phyloP scores from a whole-genome alignment of 2,888 invertebrate species.

The Drosophila barbarae region DNA sequence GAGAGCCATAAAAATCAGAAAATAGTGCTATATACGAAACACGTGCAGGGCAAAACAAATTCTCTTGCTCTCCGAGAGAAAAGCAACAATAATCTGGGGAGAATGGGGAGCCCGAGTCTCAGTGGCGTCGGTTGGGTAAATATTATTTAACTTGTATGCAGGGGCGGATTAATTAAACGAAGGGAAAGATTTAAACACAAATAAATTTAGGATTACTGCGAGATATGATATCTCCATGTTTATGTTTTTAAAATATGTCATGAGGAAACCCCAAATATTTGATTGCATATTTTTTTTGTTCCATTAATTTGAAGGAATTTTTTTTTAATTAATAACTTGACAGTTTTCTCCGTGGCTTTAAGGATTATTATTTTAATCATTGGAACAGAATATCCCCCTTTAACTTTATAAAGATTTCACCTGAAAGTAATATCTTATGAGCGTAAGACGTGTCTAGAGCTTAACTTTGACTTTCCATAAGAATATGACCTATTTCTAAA shows the following conservation, averaged over 20 bases:
- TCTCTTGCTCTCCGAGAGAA: constrained; percentile 4
- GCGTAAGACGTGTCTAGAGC: no score
- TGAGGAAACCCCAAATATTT: no score
- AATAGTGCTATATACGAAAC: constrained; percentile 39
- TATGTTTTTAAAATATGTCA: no score
- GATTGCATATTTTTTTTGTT: no score
- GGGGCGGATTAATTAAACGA: constrained; percentile 16
- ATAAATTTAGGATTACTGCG: not conserved
- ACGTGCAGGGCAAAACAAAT: constrained; percentile 29
- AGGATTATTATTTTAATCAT: no score
- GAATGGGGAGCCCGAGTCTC: constrained; percentile 11
- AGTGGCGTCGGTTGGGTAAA: constrained; percentile 36
- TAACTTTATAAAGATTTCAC: no score
- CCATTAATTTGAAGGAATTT: no score
- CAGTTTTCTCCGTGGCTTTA: no score
- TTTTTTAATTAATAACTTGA: no score
- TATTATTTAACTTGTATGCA: constrained; percentile 35
- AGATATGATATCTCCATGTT: not conserved
- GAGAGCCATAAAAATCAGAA: constrained; percentile 38
- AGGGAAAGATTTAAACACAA: no score
- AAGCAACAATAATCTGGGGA: constrained; percentile 8
- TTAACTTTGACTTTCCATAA: not conserved
- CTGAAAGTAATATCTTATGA: no score
- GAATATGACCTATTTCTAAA: not conserved
- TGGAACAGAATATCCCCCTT: no score